A percentile compares a stretch with the other conserved stretches of the same genome.
These are phyloP conservation scores for Emys orbicularis DNA, from an alignment of 2,797 vertebrate species.

Conservation along the genomic window DNA sequence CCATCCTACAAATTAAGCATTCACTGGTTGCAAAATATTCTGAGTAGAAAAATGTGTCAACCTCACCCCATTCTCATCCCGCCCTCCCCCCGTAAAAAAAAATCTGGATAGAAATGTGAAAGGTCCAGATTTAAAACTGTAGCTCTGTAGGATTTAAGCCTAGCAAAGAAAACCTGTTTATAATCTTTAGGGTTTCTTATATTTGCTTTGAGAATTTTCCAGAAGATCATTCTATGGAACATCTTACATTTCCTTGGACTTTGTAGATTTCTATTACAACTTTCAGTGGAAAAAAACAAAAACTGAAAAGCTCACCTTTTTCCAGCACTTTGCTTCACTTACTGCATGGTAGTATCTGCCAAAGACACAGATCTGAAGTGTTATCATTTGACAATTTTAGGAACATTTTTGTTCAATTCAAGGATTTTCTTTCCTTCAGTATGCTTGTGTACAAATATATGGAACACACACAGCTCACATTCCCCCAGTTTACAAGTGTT, in stretches of 20 bases:
- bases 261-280: slow-evolving; percentile 43
- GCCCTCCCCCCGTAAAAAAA: slow-evolving; percentile 10
- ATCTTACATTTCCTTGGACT: slow-evolving; percentile 68
- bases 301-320: background rate
- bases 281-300: slow-evolving; percentile 63
- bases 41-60: slow-evolving; percentile 53
- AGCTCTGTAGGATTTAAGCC: slow-evolving; percentile 25
- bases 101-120: slow-evolving; percentile 27
- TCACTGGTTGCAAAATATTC: slow-evolving; percentile 60
- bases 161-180: slow-evolving; percentile 60
- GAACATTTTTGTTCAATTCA: background rate
- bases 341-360: background rate
- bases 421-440: background rate
- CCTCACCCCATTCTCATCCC: background rate
- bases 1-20: slow-evolving; percentile 63
- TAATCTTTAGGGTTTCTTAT: slow-evolving; percentile 55
- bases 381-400: background rate
- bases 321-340: slow-evolving; percentile 26
- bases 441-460: background rate
- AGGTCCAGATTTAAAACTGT: slow-evolving; percentile 4
- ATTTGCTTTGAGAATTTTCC: slow-evolving; percentile 73
- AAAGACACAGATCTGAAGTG: slow-evolving; percentile 10
- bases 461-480: background rate
- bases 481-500: background rate
- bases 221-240: slow-evolving; percentile 60